Base-by-base conservation (phyloP, 2,888 invertebrate genomes). In the Thecocarcelia acutangulata region DNA sequence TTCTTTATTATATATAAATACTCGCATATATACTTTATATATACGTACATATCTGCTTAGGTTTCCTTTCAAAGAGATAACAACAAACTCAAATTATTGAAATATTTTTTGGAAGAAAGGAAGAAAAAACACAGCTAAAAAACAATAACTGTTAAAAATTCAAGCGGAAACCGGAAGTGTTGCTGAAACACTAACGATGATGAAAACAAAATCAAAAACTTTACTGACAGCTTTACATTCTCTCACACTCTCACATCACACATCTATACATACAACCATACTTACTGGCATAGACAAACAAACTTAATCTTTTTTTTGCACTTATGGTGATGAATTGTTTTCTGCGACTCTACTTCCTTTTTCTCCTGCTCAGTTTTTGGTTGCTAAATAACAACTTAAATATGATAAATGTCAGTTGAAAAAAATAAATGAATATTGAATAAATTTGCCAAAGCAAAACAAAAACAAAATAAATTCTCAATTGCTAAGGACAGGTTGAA, bases 151-250 rank as follows among this genome's bases (percentile, higher is more conserved):
- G 78, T 21, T 59, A 61, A 83, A 85, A 81, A 77, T 80, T 83
- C 77, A 81, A 83, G 80, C 85, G 85, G 85, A 85, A 84, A 84
- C 84, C 85, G 86, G 86, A 86, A 86, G 84, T 86, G 86, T 85
- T 85, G 84, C 83, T 84, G 83, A 81, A 83, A 80, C 84, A 83
- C 84, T 83, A 85, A 85, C 83, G 85, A 85, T 80, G 83, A 80
- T 77, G 73, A 74, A 69, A 52, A 72, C 33, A 69, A 64, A 13
- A 77, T 58, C 72, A 70, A 70, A 61, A 72, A 76, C 79, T 83
- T 83, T 79, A 83, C 75, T 76, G 72, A 52, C 83, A 79, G 79
- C 75, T 66, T 63, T 37, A 21, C 19, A 21, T 8, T 11, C 15
- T 11, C 12, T 48, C 24, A 24, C 40, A 33, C 13, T n/a, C n/a